Conservation (phyloP, 2,797 vertebrate species). For the Gobionotothen gibberifrons region DNA sequence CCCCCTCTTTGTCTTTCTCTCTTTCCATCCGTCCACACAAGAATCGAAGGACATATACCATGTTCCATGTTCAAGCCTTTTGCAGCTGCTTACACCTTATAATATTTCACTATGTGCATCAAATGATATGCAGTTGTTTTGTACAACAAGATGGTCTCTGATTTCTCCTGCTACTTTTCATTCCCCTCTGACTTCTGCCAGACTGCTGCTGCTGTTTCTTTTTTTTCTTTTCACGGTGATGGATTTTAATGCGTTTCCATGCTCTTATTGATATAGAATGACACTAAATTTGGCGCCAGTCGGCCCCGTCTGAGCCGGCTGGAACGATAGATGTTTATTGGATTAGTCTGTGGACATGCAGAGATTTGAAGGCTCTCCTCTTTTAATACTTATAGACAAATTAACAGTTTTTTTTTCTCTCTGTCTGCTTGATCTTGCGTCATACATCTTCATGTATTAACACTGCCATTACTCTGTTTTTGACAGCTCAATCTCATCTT, state of each 20-base stretch:
- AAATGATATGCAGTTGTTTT: constrained; percentile 79
- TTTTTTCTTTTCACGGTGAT: constrained; percentile 61
- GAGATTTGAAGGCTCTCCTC: constrained; percentile 75
- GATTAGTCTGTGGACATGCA: constrained; percentile 83
- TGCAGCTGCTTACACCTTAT: constrained; percentile 69
- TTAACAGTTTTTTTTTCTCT: constrained; percentile 70
- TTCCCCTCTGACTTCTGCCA: constrained; percentile 65
- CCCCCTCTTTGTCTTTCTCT: constrained; percentile 5
- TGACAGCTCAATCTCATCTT: constrained; percentile 99
- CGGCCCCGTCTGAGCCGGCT: constrained; percentile 77
- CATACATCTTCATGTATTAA: constrained; percentile 75
- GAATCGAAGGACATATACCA: constrained; percentile 67
- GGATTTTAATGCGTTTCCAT: constrained; percentile 86
- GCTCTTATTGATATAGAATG: constrained; percentile 87
- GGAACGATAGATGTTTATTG: constrained; percentile 84
- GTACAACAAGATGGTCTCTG: constrained; percentile 75
- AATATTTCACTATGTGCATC: constrained; percentile 77
- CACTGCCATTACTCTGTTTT: constrained; percentile 83
- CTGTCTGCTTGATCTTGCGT: constrained; percentile 54
- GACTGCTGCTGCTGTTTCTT: constrained; percentile 57
- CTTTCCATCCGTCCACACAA: constrained; percentile 56
- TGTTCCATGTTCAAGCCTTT: constrained; percentile 69
- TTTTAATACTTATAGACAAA: constrained; percentile 81
- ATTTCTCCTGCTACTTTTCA: constrained; percentile 74
- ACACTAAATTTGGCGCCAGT: constrained; percentile 87